Evolutionary conservation across 64 coral and sea anemone species (phyloP), one percentile per base, ranked within the genome.

Genomic region (Actinia equina): DNA sequence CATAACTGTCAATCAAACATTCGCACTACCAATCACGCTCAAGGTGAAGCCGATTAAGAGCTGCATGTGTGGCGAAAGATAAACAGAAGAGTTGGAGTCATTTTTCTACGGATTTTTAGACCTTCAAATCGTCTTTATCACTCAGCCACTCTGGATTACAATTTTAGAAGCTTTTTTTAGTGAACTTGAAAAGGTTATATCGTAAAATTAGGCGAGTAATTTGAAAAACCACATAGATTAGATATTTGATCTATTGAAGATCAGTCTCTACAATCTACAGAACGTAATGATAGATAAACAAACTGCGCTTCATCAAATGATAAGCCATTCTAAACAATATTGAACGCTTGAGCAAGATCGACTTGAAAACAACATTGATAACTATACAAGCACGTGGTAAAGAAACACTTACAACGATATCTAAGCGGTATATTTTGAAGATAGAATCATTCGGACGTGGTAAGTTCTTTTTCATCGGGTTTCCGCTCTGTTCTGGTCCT

Each of bases 61-160:
- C 80, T 79, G 88, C 86, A 83, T 92, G 88, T 90, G 91, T 88
- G 87, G 45, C 56, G 22, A 52, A 79, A 84, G 91, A 97, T 88
- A 96, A 93, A 86, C 87, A 74, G n/a, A 83, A 77, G 51, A 27
- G 13, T 23, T 84, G 16, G 26, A 86, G 25, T 59, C 6, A 17
- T 15, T 59, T 86, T 90, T 41, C 26, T 74, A 12, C 25, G 86
- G 71, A 55, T 85, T 89, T 80, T 84, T 27, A 53, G 77, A 46
- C 56, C 64, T 42, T 81, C 84, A 87, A 89, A 85, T 78, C 49
- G 82, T 69, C 41, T 59, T 84, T 84, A 57, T 61, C 44, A 61
- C n/a, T 65, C 43, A 69, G 9, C 5, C 84, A 86, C 37, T 67
- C 43, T 86, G 60, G 16, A 70, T 65, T 67, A 49, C 43, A 19